These are phyloP conservation scores for Drosophila silvestris DNA, from an alignment of 2,888 invertebrate genomes.

Conservation along the genomic window DNA sequence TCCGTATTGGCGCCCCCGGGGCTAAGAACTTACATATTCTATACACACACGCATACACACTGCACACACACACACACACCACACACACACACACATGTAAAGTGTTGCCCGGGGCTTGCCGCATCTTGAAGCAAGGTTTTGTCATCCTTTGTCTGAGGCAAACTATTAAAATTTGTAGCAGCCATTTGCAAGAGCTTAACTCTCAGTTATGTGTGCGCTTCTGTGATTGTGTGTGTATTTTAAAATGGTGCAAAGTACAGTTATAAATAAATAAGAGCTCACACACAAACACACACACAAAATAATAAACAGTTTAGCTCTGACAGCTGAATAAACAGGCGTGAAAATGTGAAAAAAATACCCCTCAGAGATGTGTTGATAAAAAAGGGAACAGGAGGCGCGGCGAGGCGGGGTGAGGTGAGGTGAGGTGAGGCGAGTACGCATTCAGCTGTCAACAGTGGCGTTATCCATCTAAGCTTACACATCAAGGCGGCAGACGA, in stretches of 20 bases:
- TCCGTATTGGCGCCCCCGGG: conserved; percentile 47
- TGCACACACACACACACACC: background rate
- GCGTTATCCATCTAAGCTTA: conserved; percentile 68
- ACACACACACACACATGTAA: conserved; percentile 2
- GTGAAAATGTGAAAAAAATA: conserved; percentile 54
- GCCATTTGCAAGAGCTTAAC: conserved; percentile 48
- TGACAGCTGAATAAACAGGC: conserved; percentile 63
- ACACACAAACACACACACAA: conserved; percentile 36
- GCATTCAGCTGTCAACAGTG: conserved; percentile 70
- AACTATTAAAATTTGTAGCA: conserved; percentile 60
- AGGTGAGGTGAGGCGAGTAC: conserved; percentile 26
- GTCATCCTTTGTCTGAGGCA: conserved; percentile 52
- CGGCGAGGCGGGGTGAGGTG: background rate
- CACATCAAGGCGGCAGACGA: conserved; percentile 6
- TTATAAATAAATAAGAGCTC: conserved; percentile 70
- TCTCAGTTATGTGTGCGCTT: conserved; percentile 4
- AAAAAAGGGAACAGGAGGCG: background rate
- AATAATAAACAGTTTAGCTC: conserved; percentile 75
- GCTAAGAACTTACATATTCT: conserved; percentile 16
- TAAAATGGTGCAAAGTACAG: conserved; percentile 48
- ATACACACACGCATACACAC: conserved; percentile 10
- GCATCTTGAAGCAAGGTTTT: conserved; percentile 41
- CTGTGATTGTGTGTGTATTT: conserved; percentile 26
- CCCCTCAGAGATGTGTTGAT: conserved; percentile 2
- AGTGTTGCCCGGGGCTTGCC: conserved; percentile 33